A percentile compares a stretch with the other conserved stretches of the same genome.
Evolutionary conservation across 1,140 invertebrate species (phyloP).

Genomic region (Drosophila triauraria): DNA sequence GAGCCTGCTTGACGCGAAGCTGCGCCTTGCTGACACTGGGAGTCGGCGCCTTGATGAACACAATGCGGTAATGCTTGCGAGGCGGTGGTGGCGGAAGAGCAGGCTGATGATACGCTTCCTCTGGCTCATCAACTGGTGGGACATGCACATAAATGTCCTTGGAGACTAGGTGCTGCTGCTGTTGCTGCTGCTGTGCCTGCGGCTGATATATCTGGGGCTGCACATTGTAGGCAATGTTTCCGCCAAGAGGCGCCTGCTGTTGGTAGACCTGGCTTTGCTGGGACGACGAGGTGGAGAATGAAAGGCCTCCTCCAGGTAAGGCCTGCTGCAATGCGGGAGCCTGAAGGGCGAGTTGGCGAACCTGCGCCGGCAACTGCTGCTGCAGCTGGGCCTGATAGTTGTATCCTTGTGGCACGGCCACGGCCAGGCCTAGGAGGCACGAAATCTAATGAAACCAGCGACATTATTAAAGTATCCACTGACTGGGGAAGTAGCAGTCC

Average conservation of each 20-base stretch:
- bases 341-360: slow-evolving; percentile 37
- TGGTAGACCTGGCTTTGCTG: slow-evolving; percentile 45
- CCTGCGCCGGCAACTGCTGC: slow-evolving; percentile 6
- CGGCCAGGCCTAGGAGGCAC: slow-evolving; percentile 62
- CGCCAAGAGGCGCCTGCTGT: slow-evolving; percentile 27
- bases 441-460: slow-evolving; percentile 50
- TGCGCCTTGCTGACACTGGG: slow-evolving; percentile 88
- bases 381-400: slow-evolving; percentile 66
- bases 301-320: slow-evolving; percentile 11
- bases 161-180: slow-evolving; percentile 52
- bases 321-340: slow-evolving; percentile 53
- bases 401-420: slow-evolving; percentile 76
- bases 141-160: slow-evolving; percentile 84
- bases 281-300: slow-evolving; percentile 1
- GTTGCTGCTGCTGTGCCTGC: slow-evolving; percentile 39
- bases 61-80: slow-evolving; percentile 94
- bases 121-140: slow-evolving; percentile 69
- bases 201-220: slow-evolving; percentile 26
- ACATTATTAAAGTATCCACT: slow-evolving; percentile 1
- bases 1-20: slow-evolving; percentile 87
- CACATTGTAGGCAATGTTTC: slow-evolving; percentile 39
- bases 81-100: slow-evolving; percentile 84
- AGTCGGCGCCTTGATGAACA: slow-evolving; percentile 93
- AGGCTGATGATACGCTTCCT: slow-evolving; percentile 54
- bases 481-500: too few species aligned